Base-by-base conservation (phyloP, 2,113 vertebrate genomes). In the Condylura cristata region DNA sequence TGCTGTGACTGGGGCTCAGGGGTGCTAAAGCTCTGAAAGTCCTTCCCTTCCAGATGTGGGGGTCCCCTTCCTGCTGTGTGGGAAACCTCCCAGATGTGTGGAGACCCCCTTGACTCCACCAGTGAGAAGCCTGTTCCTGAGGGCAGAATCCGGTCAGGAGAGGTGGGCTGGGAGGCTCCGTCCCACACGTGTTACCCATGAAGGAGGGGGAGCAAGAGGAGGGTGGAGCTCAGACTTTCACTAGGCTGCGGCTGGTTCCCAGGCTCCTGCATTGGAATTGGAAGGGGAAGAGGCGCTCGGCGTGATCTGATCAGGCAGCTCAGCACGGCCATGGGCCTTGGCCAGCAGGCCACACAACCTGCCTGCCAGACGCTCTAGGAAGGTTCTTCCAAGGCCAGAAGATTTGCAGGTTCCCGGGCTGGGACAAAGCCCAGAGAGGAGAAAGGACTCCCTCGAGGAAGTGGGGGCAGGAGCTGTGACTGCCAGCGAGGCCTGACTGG, bases 281-380 rank as follows among this genome's bases (percentile, higher is more conserved):
- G 84, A 53, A 12, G 8, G 75, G 18, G 56, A 18, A 7, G 44
- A 75, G 79, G 63, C 75, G 56, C 53, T 71, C 71, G 28, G 76
- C n/a, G 24, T 58, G 48, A 30, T 46, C 82, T 30, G 76, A 84
- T 53, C 8, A 48, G 81, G 60, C 89, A 22, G 84, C 32, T 0
- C 28, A 61, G 92, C 26, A 0, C 44, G 14, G 91, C 86, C 93
- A 10, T 61, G 13, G 46, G 83, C 56, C 87, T 96, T 89, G 94
- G 96, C 96, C 61, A 8, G 20, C 74, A 5, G 88, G 88, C 63
- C 3, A 0, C 22, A 2, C 80, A 39, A 66, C 92, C 94, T 63
- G 95, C 85, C 95, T 86, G 95, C 97, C 94, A 94, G 86, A 90
- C 56, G 1, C 89, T 95, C 90, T 9, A 92, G 96, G 95, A 97